Evolutionary conservation across 2,888 invertebrate species (phyloP).

Genomic region (Aleiodes testaceus): DNA sequence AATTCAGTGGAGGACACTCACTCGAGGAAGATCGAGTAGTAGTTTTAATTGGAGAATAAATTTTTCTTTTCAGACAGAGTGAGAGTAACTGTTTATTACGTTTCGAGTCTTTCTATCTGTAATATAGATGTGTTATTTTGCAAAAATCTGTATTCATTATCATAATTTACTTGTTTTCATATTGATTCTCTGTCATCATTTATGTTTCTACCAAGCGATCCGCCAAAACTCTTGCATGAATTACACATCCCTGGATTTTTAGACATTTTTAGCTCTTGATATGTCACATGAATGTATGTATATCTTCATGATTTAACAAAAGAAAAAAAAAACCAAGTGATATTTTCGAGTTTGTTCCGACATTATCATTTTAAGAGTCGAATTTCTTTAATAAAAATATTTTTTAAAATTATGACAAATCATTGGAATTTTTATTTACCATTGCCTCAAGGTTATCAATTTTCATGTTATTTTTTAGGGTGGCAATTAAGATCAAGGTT

Average conservation of each 20-base stretch:
- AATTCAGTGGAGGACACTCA: neutral
- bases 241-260: neutral
- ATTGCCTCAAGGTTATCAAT: too few species aligned
- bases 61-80: constrained; percentile 37
- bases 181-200: constrained; percentile 36
- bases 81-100: constrained; percentile 42
- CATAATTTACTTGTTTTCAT: constrained; percentile 37
- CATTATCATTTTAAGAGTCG: constrained; percentile 39
- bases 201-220: constrained; percentile 47
- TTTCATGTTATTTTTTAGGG: constrained; percentile 6
- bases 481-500: constrained; percentile 58
- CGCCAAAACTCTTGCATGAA: constrained; percentile 51
- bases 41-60: neutral
- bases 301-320: constrained; percentile 34
- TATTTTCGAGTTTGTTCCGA: constrained; percentile 51
- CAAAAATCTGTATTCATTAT: constrained; percentile 33
- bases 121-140: constrained; percentile 56
- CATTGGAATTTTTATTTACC: too few species aligned
- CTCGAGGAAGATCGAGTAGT: constrained; percentile 9
- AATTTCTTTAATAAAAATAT: constrained; percentile 63
- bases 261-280: constrained; percentile 19
- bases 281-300: constrained; percentile 42
- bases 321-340: constrained; percentile 49
- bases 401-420: constrained; percentile 7
- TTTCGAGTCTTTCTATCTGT: constrained; percentile 59